phyloP scores from a whole-genome alignment of 2,888 invertebrate species.

The Chesias legatella region DNA sequence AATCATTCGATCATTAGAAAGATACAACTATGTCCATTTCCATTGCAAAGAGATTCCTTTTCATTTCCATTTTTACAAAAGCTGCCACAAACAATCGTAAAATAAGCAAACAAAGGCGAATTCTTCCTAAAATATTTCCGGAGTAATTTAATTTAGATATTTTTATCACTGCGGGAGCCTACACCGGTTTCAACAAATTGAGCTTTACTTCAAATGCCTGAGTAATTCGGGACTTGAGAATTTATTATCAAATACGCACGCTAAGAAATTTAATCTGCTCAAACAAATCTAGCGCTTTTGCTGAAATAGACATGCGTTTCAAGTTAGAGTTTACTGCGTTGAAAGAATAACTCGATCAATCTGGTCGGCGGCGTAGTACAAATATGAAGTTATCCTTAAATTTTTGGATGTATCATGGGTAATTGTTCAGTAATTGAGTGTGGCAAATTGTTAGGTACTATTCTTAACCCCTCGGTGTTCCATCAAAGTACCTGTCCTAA shows the following conservation, averaged over 20 bases:
- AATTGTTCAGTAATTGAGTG: too few relatives aligned
- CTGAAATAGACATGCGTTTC: too few relatives aligned
- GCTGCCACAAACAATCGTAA: slow-evolving; percentile 23
- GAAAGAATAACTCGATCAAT: too few relatives aligned
- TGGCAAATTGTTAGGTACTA: too few relatives aligned
- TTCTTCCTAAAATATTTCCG: slow-evolving; percentile 36
- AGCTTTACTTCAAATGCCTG: slow-evolving; percentile 64
- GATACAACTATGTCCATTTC: too few relatives aligned
- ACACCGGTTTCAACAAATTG: slow-evolving; percentile 54
- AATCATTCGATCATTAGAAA: too few relatives aligned
- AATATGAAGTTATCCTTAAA: too few relatives aligned
- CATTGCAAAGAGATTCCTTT: neutral
- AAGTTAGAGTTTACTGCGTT: too few relatives aligned
- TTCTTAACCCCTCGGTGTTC: too few relatives aligned
- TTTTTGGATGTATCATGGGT: too few relatives aligned
- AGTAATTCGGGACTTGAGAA: slow-evolving; percentile 65
- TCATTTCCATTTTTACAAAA: neutral
- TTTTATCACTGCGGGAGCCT: slow-evolving; percentile 50
- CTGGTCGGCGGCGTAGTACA: too few relatives aligned
- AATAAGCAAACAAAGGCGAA: slow-evolving; percentile 28
- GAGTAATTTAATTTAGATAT: slow-evolving; percentile 52
- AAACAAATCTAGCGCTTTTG: slow-evolving; percentile 25
- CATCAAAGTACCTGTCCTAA: too few relatives aligned
- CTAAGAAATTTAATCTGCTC: slow-evolving; percentile 65
- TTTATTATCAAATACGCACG: slow-evolving; percentile 52